These are phyloP conservation scores for Lissonota sp. DNA, from an alignment of 2,888 invertebrate genomes.

Conservation along the genomic window DNA sequence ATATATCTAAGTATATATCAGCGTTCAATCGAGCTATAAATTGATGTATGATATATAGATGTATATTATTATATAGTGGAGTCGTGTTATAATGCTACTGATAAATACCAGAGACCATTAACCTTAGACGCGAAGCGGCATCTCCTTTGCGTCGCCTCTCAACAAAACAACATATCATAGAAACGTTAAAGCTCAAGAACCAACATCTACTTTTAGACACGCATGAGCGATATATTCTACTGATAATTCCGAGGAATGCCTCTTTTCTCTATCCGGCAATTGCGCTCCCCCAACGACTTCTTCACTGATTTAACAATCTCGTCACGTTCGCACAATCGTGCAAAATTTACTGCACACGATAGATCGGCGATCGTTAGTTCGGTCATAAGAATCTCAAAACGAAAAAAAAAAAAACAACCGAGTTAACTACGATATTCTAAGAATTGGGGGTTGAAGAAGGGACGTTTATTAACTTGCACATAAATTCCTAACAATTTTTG, in stretches of 20 bases:
- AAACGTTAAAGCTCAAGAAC: conserved; percentile 21
- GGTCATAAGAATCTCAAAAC: background rate
- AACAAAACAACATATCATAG: conserved; percentile 20
- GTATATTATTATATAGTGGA: conserved; percentile 11
- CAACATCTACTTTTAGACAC: conserved; percentile 39
- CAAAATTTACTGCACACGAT: background rate
- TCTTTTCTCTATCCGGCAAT: conserved; percentile 29
- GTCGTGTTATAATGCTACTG: conserved; percentile 65
- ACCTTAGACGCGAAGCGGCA: conserved; percentile 63
- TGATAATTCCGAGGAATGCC: conserved; percentile 18
- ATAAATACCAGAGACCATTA: conserved; percentile 73
- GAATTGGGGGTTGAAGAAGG: too few relatives aligned
- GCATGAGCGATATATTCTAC: background rate
- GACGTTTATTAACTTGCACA: too few relatives aligned
- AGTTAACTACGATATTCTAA: background rate
- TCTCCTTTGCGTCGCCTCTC: conserved; percentile 44
- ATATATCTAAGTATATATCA: conserved; percentile 7
- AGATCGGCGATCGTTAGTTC: background rate
- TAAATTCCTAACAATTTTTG: too few relatives aligned
- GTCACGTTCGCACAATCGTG: background rate
- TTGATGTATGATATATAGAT: conserved; percentile 67
- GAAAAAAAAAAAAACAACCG: background rate
- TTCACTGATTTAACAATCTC: background rate
- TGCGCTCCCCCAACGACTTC: conserved; percentile 5
- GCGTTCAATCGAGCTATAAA: conserved; percentile 66